Conservation (phyloP, 2,888 invertebrate species). For the Xylota segnis region DNA sequence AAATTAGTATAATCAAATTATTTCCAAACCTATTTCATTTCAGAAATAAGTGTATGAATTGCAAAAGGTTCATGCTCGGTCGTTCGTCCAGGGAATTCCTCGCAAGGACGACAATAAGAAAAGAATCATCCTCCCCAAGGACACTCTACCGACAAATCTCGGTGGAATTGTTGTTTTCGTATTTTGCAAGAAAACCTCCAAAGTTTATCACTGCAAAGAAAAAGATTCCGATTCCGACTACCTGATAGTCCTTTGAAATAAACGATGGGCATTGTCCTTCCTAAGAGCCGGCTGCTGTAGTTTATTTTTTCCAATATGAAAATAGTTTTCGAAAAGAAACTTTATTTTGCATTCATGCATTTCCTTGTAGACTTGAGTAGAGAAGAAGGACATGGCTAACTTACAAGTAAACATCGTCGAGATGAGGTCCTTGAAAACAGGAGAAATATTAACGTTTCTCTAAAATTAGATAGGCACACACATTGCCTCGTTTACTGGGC, state of each 20-base stretch:
- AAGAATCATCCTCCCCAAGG: not conserved
- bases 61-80: not conserved
- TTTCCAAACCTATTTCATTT: not conserved
- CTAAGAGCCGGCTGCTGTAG: not conserved
- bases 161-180: not conserved
- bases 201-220: not conserved
- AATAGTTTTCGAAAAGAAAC: constrained; percentile 6
- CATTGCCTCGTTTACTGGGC: not conserved
- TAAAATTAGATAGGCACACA: constrained; percentile 44
- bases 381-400: not conserved
- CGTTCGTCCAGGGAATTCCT: not conserved
- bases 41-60: not conserved
- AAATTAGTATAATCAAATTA: not conserved
- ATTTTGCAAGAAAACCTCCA: not conserved
- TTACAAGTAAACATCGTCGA: not conserved
- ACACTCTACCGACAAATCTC: not conserved
- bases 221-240: not conserved
- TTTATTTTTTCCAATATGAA: not conserved
- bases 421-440: constrained; percentile 13
- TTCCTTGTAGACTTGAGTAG: not conserved
- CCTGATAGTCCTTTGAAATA: constrained; percentile 4
- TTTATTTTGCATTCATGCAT: not conserved
- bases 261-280: not conserved
- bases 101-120: not conserved
- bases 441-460: constrained; percentile 8